Percentiles rank a stretch among this genome's conserved stretches.
Conservation (phyloP, 2,888 invertebrate genomes). For the Anaspis maculata region DNA sequence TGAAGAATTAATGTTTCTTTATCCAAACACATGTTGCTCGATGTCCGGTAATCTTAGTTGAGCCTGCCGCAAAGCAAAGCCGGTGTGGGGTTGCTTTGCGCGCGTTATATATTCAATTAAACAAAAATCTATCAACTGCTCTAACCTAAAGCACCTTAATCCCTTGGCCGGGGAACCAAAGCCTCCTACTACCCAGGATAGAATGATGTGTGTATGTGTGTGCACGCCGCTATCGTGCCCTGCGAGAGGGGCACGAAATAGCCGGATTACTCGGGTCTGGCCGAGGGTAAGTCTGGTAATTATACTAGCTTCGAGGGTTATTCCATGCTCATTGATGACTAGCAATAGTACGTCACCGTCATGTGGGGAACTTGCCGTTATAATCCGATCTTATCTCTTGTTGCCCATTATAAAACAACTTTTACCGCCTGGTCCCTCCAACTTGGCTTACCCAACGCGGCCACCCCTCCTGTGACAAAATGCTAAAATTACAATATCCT, state of each 20-base stretch:
- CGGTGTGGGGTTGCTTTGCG: conserved; percentile 29
- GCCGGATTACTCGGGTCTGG: conserved; percentile 36
- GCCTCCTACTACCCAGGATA: conserved; percentile 24
- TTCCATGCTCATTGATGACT: conserved; percentile 40
- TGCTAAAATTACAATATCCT: background rate
- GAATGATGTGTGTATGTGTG: conserved; percentile 25
- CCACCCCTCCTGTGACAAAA: conserved; percentile 5
- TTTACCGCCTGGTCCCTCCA: background rate
- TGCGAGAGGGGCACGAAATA: conserved; percentile 29
- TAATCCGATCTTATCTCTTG: conserved; percentile 38
- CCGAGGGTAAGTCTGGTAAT: conserved; percentile 38
- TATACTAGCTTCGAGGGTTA: conserved; percentile 38
- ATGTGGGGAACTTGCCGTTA: conserved; percentile 22
- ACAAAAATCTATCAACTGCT: conserved; percentile 56
- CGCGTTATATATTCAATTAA: conserved; percentile 65
- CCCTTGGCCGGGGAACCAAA: conserved; percentile 31
- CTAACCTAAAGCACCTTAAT: conserved; percentile 43
- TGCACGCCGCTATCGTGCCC: conserved; percentile 10
- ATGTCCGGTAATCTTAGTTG: conserved; percentile 38
- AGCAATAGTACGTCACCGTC: conserved; percentile 24
- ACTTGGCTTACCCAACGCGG: conserved; percentile 2
- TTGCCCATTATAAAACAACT: conserved; percentile 29
- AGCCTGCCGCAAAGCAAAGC: conserved; percentile 37
- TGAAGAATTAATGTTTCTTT: conserved; percentile 31
- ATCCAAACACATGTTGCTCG: conserved; percentile 42